phyloP scores from a whole-genome alignment of 2,888 invertebrate species.

The Petrolisthes manimaculis region DNA sequence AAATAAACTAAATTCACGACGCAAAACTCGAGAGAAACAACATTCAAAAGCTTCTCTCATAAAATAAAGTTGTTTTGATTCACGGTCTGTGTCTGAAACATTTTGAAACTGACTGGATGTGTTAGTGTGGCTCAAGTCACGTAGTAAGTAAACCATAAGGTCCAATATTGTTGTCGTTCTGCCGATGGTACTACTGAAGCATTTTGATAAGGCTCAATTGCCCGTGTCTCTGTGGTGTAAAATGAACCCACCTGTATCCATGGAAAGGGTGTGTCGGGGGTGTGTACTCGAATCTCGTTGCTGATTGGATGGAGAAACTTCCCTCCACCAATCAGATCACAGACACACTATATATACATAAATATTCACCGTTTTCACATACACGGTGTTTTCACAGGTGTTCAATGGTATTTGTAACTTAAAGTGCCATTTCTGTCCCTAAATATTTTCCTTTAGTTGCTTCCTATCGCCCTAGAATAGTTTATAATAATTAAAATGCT shows the following conservation, averaged over 20 bases:
- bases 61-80: too few relatives aligned
- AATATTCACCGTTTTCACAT: too few relatives aligned
- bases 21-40: too few relatives aligned
- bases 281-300: slow-evolving; percentile 4
- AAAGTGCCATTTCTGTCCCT: too few relatives aligned
- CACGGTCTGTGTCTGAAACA: background rate
- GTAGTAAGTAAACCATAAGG: background rate
- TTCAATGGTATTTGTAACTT: too few relatives aligned
- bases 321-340: slow-evolving; percentile 13
- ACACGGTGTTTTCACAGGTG: too few relatives aligned
- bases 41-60: too few relatives aligned
- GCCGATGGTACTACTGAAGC: too few relatives aligned
- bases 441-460: too few relatives aligned
- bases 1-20: too few relatives aligned
- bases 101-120: background rate
- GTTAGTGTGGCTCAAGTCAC: background rate
- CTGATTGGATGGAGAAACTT: slow-evolving; percentile 19
- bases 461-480: too few relatives aligned
- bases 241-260: background rate
- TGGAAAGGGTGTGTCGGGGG: slow-evolving; percentile 35
- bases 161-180: background rate
- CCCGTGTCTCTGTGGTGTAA: background rate
- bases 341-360: background rate
- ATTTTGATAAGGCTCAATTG: background rate
- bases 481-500: too few relatives aligned